Conservation (phyloP, 1,140 invertebrate species). For the Periplaneta americana region DNA sequence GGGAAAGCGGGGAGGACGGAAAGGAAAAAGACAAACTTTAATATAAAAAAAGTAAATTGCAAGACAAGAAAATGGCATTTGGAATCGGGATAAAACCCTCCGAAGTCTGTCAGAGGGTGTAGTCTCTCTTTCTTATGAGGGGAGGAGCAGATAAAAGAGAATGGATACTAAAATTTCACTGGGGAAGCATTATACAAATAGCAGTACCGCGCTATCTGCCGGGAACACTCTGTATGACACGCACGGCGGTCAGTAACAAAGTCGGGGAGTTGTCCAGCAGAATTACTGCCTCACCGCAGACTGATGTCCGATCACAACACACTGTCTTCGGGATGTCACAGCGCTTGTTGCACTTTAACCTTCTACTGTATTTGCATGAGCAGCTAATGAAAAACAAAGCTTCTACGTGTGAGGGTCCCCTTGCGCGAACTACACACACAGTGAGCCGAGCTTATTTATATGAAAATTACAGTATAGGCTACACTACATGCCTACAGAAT, state of each 20-base stretch:
- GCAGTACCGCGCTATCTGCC: not conserved
- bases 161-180: not conserved
- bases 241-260: not conserved
- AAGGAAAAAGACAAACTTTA: not conserved
- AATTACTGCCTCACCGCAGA: not conserved
- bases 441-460: too few species aligned
- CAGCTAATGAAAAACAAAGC: too few species aligned
- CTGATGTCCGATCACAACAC: too few species aligned
- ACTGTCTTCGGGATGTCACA: too few species aligned
- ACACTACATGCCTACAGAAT: too few species aligned
- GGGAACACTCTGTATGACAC: not conserved
- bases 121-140: not conserved
- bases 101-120: not conserved
- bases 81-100: not conserved
- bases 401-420: too few species aligned
- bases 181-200: not conserved
- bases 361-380: too few species aligned
- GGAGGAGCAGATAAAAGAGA: not conserved
- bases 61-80: not conserved
- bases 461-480: too few species aligned
- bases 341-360: too few species aligned
- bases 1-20: too few species aligned
- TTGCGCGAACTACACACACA: too few species aligned
- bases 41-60: not conserved
- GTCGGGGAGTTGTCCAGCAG: not conserved